Evolutionary conservation across 1,140 invertebrate genomes (phyloP), one percentile per base, ranked within the genome.

Genomic region (Brachionus calyciflorus): DNA sequence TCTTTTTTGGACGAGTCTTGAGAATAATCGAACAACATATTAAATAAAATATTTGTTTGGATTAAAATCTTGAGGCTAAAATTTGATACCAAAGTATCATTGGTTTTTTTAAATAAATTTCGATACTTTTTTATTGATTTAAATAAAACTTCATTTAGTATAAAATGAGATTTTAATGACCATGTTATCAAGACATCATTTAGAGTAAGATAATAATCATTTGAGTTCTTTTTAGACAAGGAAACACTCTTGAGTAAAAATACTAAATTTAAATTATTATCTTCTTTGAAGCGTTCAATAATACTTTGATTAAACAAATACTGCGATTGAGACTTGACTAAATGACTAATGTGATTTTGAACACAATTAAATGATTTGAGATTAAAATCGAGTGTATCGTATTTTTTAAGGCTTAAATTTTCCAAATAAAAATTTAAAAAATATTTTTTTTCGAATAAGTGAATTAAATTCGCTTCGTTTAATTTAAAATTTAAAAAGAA

Each of bases 391-490:
- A 41, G 9, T 26, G 26, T 7, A 19, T 21, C 19, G 24, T 65
- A 37, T 44, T 65, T 65, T 44, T 65, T 65, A 2, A 46, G 1
- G 7, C 0, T 41, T 44, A 65, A 44, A 14, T 44, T 24, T 12
- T 44, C 10, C 5, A 65, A 24, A 14, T 21, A 19, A 44, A 44
- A 44, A 17, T 65, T 19, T 0, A 65, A 12, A 37, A 65, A 65
- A 65, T 44, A 44, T 44, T 21, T 65, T 65, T 65, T 65, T 24
- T 65, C 60, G 44, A 44, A 65, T 24, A 65, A 41, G 30, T 44
- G 17, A 26, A 44, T 12, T 14, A 65, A 9, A 65, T 65, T 65
- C 9, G 37, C 37, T 41, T 65, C 37, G 30, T 65, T 65, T 10
- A 65, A 12, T 41, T 41, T 65, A 10, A 65, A 44, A 44, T 65